Conservation (phyloP, 2,113 vertebrate genomes). For the Podarcis muralis region DNA sequence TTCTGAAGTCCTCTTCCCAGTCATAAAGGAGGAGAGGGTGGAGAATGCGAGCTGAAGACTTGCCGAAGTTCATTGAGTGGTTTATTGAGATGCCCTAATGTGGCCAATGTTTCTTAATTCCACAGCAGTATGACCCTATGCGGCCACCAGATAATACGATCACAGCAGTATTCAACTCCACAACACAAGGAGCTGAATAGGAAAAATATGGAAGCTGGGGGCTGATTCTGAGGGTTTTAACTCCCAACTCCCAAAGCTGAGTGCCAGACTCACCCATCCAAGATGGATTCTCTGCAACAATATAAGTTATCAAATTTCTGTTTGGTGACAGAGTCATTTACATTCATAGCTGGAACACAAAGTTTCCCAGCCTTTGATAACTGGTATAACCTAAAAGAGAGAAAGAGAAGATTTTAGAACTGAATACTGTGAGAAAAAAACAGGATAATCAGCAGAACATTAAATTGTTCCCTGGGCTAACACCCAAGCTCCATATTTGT, state of each 20-base stretch:
- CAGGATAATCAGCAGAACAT: not conserved
- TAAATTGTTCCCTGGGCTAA: not conserved
- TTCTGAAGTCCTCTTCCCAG: not conserved
- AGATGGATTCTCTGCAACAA: slow-evolving; percentile 97
- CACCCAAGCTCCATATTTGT: not conserved
- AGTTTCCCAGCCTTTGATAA: slow-evolving; percentile 97
- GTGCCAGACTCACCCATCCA: slow-evolving; percentile 89
- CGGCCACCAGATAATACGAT: not conserved
- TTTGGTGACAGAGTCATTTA: slow-evolving; percentile 98
- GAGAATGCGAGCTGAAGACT: not conserved
- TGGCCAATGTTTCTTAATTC: not conserved
- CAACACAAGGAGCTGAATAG: not conserved
- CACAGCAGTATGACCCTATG: not conserved
- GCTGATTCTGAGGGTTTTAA: no score
- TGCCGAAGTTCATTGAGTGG: not conserved
- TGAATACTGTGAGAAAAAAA: not conserved
- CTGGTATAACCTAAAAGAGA: slow-evolving; percentile 89
- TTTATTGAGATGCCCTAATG: not conserved
- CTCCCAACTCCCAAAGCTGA: not conserved
- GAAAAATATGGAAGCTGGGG: no score
- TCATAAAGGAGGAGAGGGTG: not conserved
- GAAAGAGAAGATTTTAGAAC: slow-evolving; percentile 54
- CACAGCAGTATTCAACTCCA: not conserved
- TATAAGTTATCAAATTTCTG: slow-evolving; percentile 99
- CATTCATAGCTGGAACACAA: slow-evolving; percentile 98